Base-by-base conservation (phyloP, 2,888 invertebrate species). In the Platycheirus albimanus region DNA sequence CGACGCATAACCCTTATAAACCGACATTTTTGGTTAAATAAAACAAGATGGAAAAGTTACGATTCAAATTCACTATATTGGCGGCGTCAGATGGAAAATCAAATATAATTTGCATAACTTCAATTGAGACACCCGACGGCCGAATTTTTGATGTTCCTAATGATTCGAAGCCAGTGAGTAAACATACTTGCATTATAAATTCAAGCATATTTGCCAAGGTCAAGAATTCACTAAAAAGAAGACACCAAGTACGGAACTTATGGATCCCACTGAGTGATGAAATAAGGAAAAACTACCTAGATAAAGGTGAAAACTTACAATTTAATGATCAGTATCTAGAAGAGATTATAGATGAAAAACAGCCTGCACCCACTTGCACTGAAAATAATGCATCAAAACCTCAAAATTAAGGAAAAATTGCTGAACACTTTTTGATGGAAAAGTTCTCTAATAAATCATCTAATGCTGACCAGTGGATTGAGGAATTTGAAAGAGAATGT, bases 401-500 rank as follows among this genome's bases (percentile, higher is more conserved):
- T 47, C n/a, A n/a, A n/a, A n/a, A n/a, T n/a, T n/a, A n/a, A 47
- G 20, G n/a, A n/a, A 47, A 47, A 47, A 5, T 20, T 20, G 47
- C 20, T 24, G 24, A 24, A 24, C 3, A 24, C 3, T 19, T 19
- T 4, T 45, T 47, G 20, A 47, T 47, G n/a, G 49, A 49, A 24
- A 49, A 49, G 13, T 28, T 49, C 7, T 20, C 7, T 8, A 1
- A 8, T 8, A 33, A 33, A 8, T 7, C 7, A 8, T 20, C n/a
- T 24, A 24, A 24, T 49, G 66, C 64, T 61, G 71, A 17, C 4
- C 71, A 81, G 58, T 81, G 75, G 80, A 70, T 81, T 1, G 64
- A 36, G 5, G 47, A 36, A 61, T 81, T 81, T 63, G 71, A 76
- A 66, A 81, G 41, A 17, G 76, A 81, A 64, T 81, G 76, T 54